Conservation (phyloP, 2,888 invertebrate genomes). For the Stenchaetothrips biformis region DNA sequence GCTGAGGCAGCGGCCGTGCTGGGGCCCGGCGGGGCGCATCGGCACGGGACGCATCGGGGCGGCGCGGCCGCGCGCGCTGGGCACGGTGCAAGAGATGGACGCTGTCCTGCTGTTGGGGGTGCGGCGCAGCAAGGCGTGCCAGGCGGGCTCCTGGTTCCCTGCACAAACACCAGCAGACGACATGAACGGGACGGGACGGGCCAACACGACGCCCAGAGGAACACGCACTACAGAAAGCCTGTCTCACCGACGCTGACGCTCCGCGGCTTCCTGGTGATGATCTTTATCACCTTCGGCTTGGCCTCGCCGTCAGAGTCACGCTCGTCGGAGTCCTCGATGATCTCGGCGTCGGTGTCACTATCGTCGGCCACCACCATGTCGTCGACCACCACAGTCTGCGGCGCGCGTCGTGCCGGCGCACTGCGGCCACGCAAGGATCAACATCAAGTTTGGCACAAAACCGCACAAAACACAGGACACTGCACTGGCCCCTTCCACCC, state of each 20-base stretch:
- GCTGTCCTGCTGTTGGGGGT: slow-evolving; percentile 1
- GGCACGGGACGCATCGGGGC: not conserved
- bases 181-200: not conserved
- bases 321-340: not conserved
- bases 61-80: not conserved
- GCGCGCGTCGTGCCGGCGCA: not conserved
- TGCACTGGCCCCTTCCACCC: no score
- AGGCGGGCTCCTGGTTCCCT: not conserved
- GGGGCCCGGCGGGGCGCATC: not conserved
- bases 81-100: not conserved
- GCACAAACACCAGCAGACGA: not conserved
- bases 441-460: no score
- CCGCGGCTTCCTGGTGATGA: not conserved
- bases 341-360: not conserved
- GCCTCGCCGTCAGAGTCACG: not conserved
- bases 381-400: not conserved
- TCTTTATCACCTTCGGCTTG: not conserved
- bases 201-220: not conserved
- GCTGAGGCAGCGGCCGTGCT: not conserved
- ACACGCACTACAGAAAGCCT: not conserved
- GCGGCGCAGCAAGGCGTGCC: not conserved
- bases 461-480: no score
- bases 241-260: not conserved
- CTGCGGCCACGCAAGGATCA: no score
- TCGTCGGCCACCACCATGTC: slow-evolving; percentile 18